These are phyloP conservation scores for Papilio xuthus DNA, from an alignment of 1,140 invertebrate genomes.

Conservation along the genomic window DNA sequence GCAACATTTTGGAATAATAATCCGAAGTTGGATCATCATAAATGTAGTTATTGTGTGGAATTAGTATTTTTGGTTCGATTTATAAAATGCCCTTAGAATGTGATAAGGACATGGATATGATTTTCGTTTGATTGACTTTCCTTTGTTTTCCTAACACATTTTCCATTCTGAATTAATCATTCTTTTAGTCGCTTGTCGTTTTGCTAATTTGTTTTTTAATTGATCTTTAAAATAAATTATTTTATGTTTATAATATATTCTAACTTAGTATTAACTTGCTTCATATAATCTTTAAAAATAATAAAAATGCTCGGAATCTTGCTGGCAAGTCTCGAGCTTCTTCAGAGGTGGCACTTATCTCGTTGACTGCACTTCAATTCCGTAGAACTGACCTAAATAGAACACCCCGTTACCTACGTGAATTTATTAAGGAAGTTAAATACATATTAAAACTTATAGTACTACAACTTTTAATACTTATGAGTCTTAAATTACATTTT, in stretches of 20 bases:
- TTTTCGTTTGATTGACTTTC: no score
- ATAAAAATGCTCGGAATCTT: background rate
- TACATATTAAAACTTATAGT: background rate
- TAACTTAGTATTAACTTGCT: background rate
- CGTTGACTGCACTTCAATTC: slow-evolving; percentile 16
- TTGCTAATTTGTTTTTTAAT: no score
- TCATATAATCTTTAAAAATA: background rate
- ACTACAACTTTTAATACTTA: no score
- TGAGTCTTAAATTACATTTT: no score
- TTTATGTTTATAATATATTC: background rate
- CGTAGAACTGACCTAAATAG: slow-evolving; percentile 6
- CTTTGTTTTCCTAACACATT: no score
- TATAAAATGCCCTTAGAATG: no score
- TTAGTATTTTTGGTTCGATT: no score
- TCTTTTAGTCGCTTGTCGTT: no score
- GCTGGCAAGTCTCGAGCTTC: slow-evolving; percentile 5
- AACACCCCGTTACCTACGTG: background rate
- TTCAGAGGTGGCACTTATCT: slow-evolving; percentile 13
- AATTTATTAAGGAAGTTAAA: background rate
- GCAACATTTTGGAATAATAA: background rate
- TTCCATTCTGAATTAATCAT: no score
- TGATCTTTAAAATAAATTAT: background rate
- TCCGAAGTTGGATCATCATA: no score
- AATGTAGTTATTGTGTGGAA: no score
- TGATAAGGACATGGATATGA: no score